Evolutionary conservation across 2,888 invertebrate genomes (phyloP).

Genomic region (Tuta absoluta): DNA sequence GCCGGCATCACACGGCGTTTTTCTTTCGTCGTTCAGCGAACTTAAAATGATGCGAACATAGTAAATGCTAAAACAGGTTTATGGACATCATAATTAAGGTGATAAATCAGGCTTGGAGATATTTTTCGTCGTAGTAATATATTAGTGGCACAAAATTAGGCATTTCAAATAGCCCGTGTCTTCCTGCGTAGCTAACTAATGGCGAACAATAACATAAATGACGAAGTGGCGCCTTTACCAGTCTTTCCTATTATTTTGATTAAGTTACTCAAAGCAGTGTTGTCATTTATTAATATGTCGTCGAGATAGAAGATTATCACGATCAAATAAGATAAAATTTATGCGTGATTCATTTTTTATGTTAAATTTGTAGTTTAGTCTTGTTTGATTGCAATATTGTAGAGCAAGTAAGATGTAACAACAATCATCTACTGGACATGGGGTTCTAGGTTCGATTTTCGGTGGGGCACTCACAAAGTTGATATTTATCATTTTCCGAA

Average conservation of each 20-base stretch:
- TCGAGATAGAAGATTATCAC: not conserved
- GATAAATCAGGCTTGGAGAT: conserved; percentile 20
- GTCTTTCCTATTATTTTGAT: conserved; percentile 17
- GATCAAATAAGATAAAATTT: not conserved
- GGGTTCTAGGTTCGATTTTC: no score
- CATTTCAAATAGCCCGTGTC: conserved; percentile 20
- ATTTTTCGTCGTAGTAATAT: conserved; percentile 6
- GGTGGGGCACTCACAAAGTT: no score
- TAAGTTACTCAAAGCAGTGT: conserved; percentile 10
- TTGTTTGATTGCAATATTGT: no score
- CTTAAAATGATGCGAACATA: not conserved
- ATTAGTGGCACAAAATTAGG: conserved; percentile 20
- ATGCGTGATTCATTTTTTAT: no score
- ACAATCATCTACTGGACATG: no score
- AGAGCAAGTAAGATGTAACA: no score
- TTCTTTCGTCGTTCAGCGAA: not conserved
- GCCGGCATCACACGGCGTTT: no score
- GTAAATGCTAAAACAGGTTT: conserved; percentile 13
- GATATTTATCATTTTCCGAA: no score
- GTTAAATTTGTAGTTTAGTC: no score
- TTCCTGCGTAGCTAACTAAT: conserved; percentile 18
- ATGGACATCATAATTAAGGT: conserved; percentile 15
- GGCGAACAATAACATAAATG: conserved; percentile 15
- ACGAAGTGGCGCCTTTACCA: conserved; percentile 18
- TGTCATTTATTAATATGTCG: conserved; percentile 7